phyloP scores from a whole-genome alignment of 1,140 invertebrate genomes.

The Neodiprion fabricii region DNA sequence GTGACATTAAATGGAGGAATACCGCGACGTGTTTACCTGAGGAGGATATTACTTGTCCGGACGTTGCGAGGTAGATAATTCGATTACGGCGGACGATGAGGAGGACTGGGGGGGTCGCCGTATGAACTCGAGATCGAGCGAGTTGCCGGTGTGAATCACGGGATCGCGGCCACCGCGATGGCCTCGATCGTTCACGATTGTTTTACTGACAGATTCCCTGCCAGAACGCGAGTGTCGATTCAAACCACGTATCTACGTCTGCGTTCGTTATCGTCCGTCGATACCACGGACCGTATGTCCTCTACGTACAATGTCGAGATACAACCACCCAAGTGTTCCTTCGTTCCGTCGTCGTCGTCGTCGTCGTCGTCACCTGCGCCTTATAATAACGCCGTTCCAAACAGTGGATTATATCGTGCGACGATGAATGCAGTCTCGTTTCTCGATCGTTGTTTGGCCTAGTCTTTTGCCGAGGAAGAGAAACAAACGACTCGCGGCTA shows the following conservation, averaged over 20 bases:
- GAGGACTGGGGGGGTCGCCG: neutral
- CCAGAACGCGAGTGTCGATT: constrained; percentile 17
- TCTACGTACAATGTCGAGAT: neutral
- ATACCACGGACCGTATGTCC: neutral
- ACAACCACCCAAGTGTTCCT: no score
- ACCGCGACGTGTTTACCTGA: neutral
- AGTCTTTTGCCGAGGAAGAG: no score
- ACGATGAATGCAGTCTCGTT: no score
- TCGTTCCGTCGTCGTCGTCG: neutral
- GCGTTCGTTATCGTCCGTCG: neutral
- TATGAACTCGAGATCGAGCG: neutral
- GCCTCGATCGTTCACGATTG: neutral
- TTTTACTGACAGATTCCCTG: neutral
- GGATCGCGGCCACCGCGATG: neutral
- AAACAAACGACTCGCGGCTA: no score
- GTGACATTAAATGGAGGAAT: constrained; percentile 28
- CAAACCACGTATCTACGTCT: neutral
- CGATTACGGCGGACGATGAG: neutral
- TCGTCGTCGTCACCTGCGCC: neutral
- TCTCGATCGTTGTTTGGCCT: no score
- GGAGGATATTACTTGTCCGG: neutral
- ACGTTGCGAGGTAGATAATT: neutral
- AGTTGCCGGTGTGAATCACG: no score
- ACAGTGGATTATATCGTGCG: neutral
- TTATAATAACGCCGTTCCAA: neutral